Conservation (phyloP, 1,140 invertebrate species). For the Nymphalis io region DNA sequence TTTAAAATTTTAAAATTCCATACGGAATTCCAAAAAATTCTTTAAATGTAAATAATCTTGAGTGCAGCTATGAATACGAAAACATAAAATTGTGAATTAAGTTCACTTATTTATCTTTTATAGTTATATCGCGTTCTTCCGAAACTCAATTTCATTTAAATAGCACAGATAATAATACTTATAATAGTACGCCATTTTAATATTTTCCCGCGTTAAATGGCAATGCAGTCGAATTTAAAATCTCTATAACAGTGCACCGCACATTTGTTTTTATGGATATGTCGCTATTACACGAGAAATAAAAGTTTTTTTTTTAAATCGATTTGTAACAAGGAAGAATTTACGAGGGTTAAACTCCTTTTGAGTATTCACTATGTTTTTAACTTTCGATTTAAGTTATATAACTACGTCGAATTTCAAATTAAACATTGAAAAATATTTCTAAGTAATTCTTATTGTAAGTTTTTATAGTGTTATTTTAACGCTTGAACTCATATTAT, state of each 20-base stretch:
- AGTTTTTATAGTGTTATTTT: too few relatives aligned
- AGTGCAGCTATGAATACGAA: too few relatives aligned
- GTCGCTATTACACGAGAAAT: slow-evolving; percentile 29
- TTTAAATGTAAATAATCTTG: too few relatives aligned
- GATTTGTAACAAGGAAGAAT: slow-evolving; percentile 26
- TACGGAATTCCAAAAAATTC: too few relatives aligned
- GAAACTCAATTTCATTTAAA: slow-evolving; percentile 1
- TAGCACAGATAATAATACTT: slow-evolving; percentile 10
- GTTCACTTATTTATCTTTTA: too few relatives aligned
- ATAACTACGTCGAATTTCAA: too few relatives aligned
- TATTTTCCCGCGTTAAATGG: slow-evolving; percentile 26
- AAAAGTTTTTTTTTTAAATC: slow-evolving; percentile 24
- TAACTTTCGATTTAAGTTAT: too few relatives aligned
- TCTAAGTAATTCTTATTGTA: too few relatives aligned
- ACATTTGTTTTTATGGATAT: slow-evolving; percentile 38
- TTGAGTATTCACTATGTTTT: background rate
- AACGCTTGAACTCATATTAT: too few relatives aligned
- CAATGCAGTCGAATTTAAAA: slow-evolving; percentile 23
- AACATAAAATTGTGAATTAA: too few relatives aligned
- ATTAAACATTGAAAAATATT: too few relatives aligned
- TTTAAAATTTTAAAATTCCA: too few relatives aligned
- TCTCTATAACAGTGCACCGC: slow-evolving; percentile 23
- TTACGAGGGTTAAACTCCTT: slow-evolving; percentile 13
- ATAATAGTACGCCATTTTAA: slow-evolving; percentile 15
- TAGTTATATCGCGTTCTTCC: background rate